Evolutionary conservation across 2,113 vertebrate genomes (phyloP).

Genomic region (Neolamprologus fasciatus): DNA sequence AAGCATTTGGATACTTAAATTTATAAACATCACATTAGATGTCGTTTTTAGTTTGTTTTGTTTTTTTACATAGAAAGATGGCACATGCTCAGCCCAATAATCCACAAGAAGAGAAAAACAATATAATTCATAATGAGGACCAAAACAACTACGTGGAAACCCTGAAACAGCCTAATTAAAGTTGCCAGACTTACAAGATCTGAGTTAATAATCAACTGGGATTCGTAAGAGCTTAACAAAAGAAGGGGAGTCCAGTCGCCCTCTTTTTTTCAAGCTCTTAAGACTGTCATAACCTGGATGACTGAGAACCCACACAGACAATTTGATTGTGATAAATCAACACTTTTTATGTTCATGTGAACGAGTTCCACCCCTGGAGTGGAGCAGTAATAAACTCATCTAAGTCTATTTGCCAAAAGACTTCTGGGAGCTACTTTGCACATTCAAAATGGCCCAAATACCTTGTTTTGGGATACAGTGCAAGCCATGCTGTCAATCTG

Average conservation of each 20-base stretch:
- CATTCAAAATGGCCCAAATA: slow-evolving; percentile 1
- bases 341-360: background rate
- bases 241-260: background rate
- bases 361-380: background rate
- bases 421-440: too few species aligned
- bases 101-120: background rate
- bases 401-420: background rate
- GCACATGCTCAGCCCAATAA: background rate
- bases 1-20: background rate
- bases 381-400: background rate
- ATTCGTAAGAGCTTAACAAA: background rate
- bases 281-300: background rate
- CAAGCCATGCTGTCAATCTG: slow-evolving; percentile 74
- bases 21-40: background rate
- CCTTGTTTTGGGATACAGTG: slow-evolving; percentile 81
- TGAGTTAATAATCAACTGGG: background rate
- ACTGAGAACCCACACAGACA: background rate
- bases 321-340: background rate
- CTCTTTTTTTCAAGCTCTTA: background rate
- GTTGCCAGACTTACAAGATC: background rate
- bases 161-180: background rate
- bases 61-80: background rate
- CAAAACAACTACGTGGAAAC: background rate
- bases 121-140: background rate
- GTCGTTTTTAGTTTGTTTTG: fast-evolving